Evolutionary conservation across 2,888 invertebrate species (phyloP), one percentile per base, ranked within the genome.

Genomic region (Apamea crenata): DNA sequence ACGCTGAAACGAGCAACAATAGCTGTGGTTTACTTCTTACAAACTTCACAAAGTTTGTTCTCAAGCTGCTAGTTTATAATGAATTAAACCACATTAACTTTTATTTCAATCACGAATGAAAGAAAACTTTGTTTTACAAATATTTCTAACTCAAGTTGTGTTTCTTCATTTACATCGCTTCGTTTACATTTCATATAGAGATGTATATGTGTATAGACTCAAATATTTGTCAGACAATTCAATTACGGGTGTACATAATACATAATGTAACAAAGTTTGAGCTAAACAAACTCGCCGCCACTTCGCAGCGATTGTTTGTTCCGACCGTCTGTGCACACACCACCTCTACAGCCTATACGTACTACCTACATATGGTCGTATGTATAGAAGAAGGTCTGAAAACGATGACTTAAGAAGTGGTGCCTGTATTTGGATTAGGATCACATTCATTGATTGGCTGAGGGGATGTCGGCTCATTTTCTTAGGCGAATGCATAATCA

Each of bases 171-270:
- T 63, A 56, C 18, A 40, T 85, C 63, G 40, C 71, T 76, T 53
- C 36, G 25, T 67, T n/a, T 16, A 36, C 18, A 21, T 63, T 12
- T 6, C 18, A 32, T 56, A 66, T 36, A 50, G 18, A 47, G 18
- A 29, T 61, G 61, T 29, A 53, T 16, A n/a, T 25, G 71, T 75
- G 50, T n/a, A 40, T 44, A 47, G 73, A 71, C 44, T 80, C 92
- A 91, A 91, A 92, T 91, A 93, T 93, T 93, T 92, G 91, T 87
- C 83, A 87, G 91, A 89, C 92, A 91, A 93, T 93, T 92, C 93
- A 93, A 93, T 93, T 93, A 94, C 87, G 78, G 68, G 82, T 72
- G 89, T 87, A 89, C 91, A 90, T 91, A 90, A 89, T 91, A 91
- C 90, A 91, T 92, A 88, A 91, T 92, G 89, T 90, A 91, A 85